Evolutionary conservation across 1,140 invertebrate species (phyloP).

Genomic region (Cydia pomonella): DNA sequence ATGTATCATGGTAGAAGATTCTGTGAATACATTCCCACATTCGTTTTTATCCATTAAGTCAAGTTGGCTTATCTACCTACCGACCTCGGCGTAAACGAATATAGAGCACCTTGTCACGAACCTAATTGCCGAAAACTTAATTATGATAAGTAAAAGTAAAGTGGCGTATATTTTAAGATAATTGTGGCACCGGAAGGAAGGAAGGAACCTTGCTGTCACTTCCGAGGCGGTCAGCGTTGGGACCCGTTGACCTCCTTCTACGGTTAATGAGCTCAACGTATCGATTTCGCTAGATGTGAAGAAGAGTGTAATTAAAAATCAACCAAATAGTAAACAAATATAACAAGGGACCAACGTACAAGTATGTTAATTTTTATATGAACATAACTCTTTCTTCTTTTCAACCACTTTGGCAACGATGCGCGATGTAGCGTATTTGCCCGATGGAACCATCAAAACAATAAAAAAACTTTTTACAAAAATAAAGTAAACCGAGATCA

Average conservation of each 20-base stretch:
- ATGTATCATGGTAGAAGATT: too few relatives aligned
- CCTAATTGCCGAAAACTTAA: conserved; percentile 21
- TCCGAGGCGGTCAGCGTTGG: conserved; percentile 51
- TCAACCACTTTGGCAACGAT: too few relatives aligned
- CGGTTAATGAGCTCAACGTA: conserved; percentile 36
- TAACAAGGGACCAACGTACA: too few relatives aligned
- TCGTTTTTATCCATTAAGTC: neutral
- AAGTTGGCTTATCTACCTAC: neutral
- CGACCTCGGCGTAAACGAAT: conserved; percentile 3
- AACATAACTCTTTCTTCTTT: too few relatives aligned
- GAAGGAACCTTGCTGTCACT: conserved; percentile 60
- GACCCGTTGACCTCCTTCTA: conserved; percentile 44
- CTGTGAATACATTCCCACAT: neutral
- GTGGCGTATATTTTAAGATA: conserved; percentile 36
- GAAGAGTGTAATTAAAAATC: neutral
- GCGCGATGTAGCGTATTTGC: too few relatives aligned
- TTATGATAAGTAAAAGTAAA: conserved; percentile 25
- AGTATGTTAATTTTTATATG: too few relatives aligned
- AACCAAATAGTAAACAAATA: neutral
- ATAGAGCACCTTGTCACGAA: conserved; percentile 10
- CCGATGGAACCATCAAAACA: too few relatives aligned
- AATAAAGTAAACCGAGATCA: too few relatives aligned
- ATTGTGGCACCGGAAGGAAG: conserved; percentile 60
- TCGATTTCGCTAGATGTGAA: conserved; percentile 18
- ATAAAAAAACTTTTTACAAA: too few relatives aligned